phyloP scores from a whole-genome alignment of 2,113 vertebrate genomes.

The human (Homo sapiens) region DNA sequence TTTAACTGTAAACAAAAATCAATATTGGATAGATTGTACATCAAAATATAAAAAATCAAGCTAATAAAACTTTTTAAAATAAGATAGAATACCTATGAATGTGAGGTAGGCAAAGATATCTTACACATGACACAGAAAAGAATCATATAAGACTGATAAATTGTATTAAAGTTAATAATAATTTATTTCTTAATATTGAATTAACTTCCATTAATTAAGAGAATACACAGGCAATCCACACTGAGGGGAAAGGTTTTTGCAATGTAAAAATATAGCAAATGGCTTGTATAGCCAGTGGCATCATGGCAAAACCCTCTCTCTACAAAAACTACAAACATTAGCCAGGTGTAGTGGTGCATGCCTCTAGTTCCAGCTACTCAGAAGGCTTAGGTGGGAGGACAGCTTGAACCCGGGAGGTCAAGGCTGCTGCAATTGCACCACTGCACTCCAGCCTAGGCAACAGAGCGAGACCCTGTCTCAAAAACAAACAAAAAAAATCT shows the following conservation, averaged over 20 bases:
- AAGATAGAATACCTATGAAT: neutral
- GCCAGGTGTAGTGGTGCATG: too few species aligned
- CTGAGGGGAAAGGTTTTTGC: neutral
- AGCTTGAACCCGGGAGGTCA: too few species aligned
- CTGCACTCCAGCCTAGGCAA: too few species aligned
- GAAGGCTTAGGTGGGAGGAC: too few species aligned
- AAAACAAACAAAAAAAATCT: neutral
- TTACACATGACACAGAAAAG: neutral
- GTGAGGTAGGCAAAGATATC: neutral
- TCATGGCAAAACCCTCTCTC: too few species aligned
- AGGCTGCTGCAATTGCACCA: too few species aligned
- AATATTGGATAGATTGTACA: neutral
- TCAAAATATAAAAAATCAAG: neutral
- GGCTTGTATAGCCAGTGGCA: neutral
- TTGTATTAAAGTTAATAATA: neutral
- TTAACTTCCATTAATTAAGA: neutral
- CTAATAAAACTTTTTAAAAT: neutral
- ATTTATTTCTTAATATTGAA: neutral
- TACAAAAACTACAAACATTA: too few species aligned
- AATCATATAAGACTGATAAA: neutral
- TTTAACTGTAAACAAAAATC: neutral
- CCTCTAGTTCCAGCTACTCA: too few species aligned
- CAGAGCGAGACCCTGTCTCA: too few species aligned
- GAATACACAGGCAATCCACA: neutral
- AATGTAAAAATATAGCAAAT: neutral